Evolutionary conservation across 2,797 vertebrate genomes (phyloP).

Genomic region (Sphenodon punctatus): DNA sequence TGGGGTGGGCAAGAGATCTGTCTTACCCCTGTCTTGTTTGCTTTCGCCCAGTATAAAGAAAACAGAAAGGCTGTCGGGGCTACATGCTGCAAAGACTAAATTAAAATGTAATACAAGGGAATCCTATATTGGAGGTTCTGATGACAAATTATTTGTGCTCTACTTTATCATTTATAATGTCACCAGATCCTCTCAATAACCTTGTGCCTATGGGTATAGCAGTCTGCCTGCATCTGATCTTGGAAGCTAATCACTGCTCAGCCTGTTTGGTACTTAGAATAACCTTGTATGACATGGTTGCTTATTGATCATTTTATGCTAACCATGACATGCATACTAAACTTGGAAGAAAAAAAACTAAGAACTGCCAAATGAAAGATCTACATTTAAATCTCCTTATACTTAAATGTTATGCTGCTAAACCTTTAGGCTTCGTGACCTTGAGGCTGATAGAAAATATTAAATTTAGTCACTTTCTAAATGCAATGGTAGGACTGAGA

Average conservation of each 20-base stretch:
- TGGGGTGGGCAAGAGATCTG: too few relatives aligned
- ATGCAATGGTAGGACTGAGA: neutral
- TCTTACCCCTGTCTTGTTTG: too few relatives aligned
- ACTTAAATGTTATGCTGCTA: too few relatives aligned
- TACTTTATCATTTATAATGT: conserved; percentile 33
- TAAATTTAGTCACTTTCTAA: too few relatives aligned
- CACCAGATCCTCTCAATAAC: conserved; percentile 36
- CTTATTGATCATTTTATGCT: conserved; percentile 16
- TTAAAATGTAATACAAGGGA: neutral
- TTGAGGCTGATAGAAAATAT: too few relatives aligned
- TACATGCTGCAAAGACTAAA: neutral
- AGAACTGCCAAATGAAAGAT: neutral
- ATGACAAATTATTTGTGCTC: neutral
- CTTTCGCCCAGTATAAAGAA: too few relatives aligned
- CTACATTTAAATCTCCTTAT: neutral
- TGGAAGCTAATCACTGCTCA: neutral
- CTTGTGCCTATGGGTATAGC: conserved; percentile 23
- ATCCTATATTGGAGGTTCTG: neutral
- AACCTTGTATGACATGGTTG: conserved; percentile 48
- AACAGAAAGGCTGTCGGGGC: neutral
- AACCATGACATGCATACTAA: conserved; percentile 12
- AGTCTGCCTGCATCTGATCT: neutral
- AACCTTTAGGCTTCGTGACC: too few relatives aligned
- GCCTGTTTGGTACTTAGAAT: conserved; percentile 20
- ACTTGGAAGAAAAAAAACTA: neutral